A percentile compares a stretch with the other conserved stretches of the same genome.
phyloP scores from a whole-genome alignment of 1,140 invertebrate species.

The Drosophila sucinea region DNA sequence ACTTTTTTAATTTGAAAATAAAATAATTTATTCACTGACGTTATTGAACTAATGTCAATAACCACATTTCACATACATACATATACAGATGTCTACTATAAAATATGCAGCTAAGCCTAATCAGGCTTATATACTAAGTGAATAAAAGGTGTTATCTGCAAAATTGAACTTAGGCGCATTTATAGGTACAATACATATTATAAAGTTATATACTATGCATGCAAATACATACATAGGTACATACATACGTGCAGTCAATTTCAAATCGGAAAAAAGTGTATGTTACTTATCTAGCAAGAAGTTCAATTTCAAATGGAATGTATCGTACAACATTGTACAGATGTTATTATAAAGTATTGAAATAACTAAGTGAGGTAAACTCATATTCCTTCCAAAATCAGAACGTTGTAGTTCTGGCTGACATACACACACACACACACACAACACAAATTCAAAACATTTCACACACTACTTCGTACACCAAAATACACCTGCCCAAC shows the following conservation, averaged over 20 bases:
- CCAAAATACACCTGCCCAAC: not conserved
- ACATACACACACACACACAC: not conserved
- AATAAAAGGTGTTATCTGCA: not conserved
- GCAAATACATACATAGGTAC: not conserved
- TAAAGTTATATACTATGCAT: constrained; percentile 7
- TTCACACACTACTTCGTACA: not conserved
- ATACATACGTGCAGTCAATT: not conserved
- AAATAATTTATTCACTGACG: no score
- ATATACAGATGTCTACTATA: not conserved
- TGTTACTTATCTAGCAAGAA: not conserved
- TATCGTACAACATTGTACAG: constrained; percentile 8
- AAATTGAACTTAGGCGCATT: not conserved
- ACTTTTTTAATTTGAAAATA: no score
- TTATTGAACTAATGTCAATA: no score
- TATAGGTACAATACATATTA: not conserved
- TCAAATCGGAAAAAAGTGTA: not conserved
- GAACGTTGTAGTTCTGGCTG: not conserved
- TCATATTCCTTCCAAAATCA: not conserved
- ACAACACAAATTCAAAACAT: not conserved
- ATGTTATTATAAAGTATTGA: constrained; percentile 3
- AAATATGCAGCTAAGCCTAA: not conserved
- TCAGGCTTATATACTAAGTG: not conserved
- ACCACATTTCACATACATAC: not conserved
- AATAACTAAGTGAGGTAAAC: constrained; percentile 10
- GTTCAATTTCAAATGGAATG: constrained; percentile 8